Conservation (phyloP, 2,888 invertebrate genomes). For the Orthosia cruda region DNA sequence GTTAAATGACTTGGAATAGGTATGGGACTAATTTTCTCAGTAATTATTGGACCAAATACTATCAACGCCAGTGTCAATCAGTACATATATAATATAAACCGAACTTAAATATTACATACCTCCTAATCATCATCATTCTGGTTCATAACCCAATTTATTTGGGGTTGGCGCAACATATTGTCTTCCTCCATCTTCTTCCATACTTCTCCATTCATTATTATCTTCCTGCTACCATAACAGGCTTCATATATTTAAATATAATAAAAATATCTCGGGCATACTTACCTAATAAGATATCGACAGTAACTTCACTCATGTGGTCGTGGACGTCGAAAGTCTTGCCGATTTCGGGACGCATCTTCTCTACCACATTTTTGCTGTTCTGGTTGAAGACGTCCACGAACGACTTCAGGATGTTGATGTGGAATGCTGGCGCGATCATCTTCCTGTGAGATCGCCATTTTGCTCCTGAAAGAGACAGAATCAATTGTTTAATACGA, state of each 20-base stretch:
- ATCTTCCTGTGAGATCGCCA: slow-evolving; percentile 95
- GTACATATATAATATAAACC: no score
- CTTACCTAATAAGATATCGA: slow-evolving; percentile 93
- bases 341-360: slow-evolving; percentile 91
- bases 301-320: slow-evolving; percentile 94
- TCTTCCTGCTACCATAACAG: neutral
- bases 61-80: no score
- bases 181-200: no score
- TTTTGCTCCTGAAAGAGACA: slow-evolving; percentile 91
- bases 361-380: slow-evolving; percentile 92
- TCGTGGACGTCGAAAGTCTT: slow-evolving; percentile 94
- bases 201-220: neutral
- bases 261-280: neutral
- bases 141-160: no score
- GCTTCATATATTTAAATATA: slow-evolving; percentile 25
- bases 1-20: no score
- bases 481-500: neutral
- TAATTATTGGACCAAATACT: no score
- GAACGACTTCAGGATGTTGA: slow-evolving; percentile 95
- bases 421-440: slow-evolving; percentile 96
- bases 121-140: no score
- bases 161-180: no score
- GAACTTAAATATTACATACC: no score
- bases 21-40: no score
- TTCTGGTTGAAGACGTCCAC: slow-evolving; percentile 94